Conservation (phyloP, 1,140 invertebrate species). For the Caenorhabditis latens region DNA sequence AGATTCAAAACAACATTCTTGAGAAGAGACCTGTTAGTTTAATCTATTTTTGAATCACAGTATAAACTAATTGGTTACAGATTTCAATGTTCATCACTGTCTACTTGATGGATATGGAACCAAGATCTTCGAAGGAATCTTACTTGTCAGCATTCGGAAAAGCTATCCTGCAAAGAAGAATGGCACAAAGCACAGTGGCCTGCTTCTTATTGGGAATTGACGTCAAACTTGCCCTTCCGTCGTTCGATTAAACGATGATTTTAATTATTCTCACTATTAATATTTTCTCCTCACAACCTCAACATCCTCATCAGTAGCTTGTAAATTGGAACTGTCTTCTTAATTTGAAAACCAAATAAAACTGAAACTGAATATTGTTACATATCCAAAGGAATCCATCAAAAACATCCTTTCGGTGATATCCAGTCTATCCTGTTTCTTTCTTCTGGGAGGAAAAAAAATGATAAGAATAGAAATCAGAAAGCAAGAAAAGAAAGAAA, state of each 20-base stretch:
- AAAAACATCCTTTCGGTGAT: slow-evolving; percentile 14
- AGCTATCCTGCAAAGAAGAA: slow-evolving; percentile 75
- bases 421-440: slow-evolving; percentile 51
- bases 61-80: slow-evolving; percentile 56
- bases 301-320: slow-evolving; percentile 36
- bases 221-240: slow-evolving; percentile 70
- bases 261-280: not conserved
- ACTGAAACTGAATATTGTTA: slow-evolving; percentile 5
- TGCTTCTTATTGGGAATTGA: slow-evolving; percentile 77
- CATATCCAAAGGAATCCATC: not conserved
- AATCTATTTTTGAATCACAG: too few species aligned
- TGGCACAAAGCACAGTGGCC: slow-evolving; percentile 77
- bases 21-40: slow-evolving; percentile 75
- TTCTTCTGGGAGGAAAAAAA: not conserved
- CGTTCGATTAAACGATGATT: slow-evolving; percentile 57
- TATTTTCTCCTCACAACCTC: not conserved
- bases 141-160: slow-evolving; percentile 77
- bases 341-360: not conserved
- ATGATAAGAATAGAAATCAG: slow-evolving; percentile 26
- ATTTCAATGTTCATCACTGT: slow-evolving; percentile 78
- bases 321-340: not conserved
- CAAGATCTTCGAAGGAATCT: slow-evolving; percentile 73
- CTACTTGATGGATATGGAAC: slow-evolving; percentile 77
- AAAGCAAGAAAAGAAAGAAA: not conserved
- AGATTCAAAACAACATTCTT: slow-evolving; percentile 77